Evolutionary conservation across 2,113 vertebrate species (phyloP).

Genomic region (Erythrolamprus reginae): DNA sequence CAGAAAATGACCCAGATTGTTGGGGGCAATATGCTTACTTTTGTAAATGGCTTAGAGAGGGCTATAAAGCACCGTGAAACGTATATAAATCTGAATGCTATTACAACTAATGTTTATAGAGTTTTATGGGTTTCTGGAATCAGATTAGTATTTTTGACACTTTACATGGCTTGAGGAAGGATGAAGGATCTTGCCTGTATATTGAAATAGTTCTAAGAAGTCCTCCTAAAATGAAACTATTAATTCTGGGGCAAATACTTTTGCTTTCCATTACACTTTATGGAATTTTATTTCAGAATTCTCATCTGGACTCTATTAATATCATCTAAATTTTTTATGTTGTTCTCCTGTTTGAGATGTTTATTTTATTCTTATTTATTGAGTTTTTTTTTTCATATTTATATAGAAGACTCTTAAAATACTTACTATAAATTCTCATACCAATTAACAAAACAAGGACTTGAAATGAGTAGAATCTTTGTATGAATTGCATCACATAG

Average conservation of each 20-base stretch:
- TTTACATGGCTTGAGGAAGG: neutral
- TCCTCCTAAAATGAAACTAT: neutral
- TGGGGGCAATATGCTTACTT: no score
- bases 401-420: neutral
- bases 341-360: neutral
- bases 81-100: no score
- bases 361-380: neutral
- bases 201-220: neutral
- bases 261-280: neutral
- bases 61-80: no score
- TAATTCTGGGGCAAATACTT: neutral
- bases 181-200: neutral
- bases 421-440: neutral
- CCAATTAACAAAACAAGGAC: neutral
- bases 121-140: neutral
- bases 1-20: no score
- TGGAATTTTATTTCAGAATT: neutral
- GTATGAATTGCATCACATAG: neutral
- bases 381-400: neutral
- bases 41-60: no score
- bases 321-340: neutral
- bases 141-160: neutral
- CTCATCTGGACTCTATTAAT: neutral
- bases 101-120: no score
- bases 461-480: neutral